Evolutionary conservation across 2,888 invertebrate species (phyloP).

Genomic region (Nomada ferruginata): DNA sequence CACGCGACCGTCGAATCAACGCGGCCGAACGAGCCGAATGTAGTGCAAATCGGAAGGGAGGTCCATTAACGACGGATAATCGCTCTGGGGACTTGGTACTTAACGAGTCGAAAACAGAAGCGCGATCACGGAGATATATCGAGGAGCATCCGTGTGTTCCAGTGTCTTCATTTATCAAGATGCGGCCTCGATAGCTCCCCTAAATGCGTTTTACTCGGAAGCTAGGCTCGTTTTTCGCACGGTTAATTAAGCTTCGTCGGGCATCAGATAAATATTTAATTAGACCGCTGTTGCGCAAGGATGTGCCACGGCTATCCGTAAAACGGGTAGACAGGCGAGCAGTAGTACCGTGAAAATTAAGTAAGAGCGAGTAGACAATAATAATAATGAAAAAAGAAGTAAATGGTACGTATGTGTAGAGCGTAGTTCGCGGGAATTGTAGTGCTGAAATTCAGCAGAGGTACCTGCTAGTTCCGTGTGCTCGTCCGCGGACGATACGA

Average conservation of each 20-base stretch:
- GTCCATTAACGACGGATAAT: conserved; percentile 63
- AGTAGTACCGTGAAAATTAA: conserved; percentile 29
- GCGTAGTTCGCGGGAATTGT: conserved; percentile 31
- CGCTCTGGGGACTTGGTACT: conserved; percentile 32
- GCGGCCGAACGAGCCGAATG: conserved; percentile 15
- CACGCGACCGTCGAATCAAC: conserved; percentile 13
- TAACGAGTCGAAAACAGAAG: conserved; percentile 36
- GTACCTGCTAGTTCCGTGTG: neutral
- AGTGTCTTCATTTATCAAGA: conserved; percentile 33
- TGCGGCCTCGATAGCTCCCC: conserved; percentile 13
- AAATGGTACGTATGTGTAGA: conserved; percentile 3
- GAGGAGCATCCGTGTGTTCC: conserved; percentile 23
- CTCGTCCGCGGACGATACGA: conserved; percentile 26
- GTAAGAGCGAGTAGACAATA: conserved; percentile 2
- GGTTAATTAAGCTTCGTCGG: conserved; percentile 37
- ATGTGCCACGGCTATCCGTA: neutral
- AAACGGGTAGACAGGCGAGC: conserved; percentile 15
- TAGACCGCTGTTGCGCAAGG: conserved; percentile 43
- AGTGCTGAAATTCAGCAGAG: neutral
- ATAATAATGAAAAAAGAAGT: neutral
- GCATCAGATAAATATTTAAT: conserved; percentile 54
- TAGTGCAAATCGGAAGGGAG: conserved; percentile 41
- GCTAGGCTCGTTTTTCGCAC: conserved; percentile 8
- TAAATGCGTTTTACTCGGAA: neutral
- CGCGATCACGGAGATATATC: conserved; percentile 25